A percentile compares a stretch with the other conserved stretches of the same genome.
Conservation (phyloP, 1,140 invertebrate species). For the Lasioglossum albipes region DNA sequence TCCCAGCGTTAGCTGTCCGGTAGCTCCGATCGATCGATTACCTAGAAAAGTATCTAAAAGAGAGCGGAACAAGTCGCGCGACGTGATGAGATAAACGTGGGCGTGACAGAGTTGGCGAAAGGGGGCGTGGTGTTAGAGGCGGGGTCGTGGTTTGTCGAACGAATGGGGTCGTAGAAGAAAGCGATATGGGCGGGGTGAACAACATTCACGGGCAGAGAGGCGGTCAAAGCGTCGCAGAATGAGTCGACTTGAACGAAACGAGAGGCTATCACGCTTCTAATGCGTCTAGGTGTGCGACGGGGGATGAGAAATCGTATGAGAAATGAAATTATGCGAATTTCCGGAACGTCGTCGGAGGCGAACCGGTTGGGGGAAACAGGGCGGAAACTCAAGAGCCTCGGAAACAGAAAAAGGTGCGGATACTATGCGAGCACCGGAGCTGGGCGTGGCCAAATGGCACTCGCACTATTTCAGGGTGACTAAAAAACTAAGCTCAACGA, state of each 20-base stretch:
- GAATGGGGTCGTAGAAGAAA: neutral
- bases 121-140: neutral
- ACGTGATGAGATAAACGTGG: slow-evolving; percentile 2
- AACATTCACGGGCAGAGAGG: slow-evolving; percentile 19
- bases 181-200: neutral
- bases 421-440: neutral
- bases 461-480: neutral
- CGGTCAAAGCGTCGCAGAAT: slow-evolving; percentile 39
- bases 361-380: neutral
- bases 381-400: slow-evolving; percentile 16
- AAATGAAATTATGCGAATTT: neutral
- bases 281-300: slow-evolving; percentile 12
- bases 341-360: slow-evolving; percentile 11
- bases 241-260: slow-evolving; percentile 18
- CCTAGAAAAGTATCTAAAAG: slow-evolving; percentile 1
- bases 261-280: slow-evolving; percentile 27
- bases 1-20: slow-evolving; percentile 10
- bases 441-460: neutral
- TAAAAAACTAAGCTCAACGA: no score
- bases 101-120: neutral
- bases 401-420: neutral
- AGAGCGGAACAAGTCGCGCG: neutral
- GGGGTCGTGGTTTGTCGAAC: neutral
- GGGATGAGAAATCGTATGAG: slow-evolving; percentile 10
- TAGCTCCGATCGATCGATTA: neutral